Evolutionary conservation across 2,113 vertebrate genomes (phyloP).

Genomic region (Alexandromys fortis): DNA sequence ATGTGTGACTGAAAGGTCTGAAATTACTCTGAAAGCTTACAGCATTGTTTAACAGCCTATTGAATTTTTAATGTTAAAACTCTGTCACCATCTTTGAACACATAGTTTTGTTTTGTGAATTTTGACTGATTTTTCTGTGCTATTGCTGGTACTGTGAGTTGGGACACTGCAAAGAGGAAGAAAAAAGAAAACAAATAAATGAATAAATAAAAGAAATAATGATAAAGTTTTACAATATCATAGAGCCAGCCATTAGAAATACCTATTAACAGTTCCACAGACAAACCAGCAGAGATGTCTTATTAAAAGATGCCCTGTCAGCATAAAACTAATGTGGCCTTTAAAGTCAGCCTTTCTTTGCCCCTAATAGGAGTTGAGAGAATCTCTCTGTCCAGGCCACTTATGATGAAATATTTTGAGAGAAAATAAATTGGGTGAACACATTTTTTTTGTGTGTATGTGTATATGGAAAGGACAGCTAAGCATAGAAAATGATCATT

Average conservation of each 20-base stretch:
- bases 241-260: neutral
- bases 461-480: too few species aligned
- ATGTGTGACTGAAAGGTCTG: constrained; percentile 26
- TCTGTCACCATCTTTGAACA: constrained; percentile 50
- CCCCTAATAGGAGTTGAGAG: constrained; percentile 36
- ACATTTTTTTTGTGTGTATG: neutral
- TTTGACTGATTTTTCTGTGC: constrained; percentile 3
- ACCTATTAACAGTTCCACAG: neutral
- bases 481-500: neutral
- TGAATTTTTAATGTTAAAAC: constrained; percentile 35
- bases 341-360: constrained; percentile 42
- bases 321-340: constrained; percentile 52
- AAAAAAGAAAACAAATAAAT: neutral
- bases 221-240: neutral
- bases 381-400: constrained; percentile 22
- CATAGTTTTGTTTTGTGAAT: neutral
- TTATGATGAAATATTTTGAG: constrained; percentile 23
- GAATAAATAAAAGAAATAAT: too few species aligned
- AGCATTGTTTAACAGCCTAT: constrained; percentile 5
- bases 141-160: constrained; percentile 36
- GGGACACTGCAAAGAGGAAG: neutral
- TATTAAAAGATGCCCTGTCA: constrained; percentile 59
- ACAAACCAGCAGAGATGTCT: neutral
- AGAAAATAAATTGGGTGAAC: neutral
- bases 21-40: constrained; percentile 50